These are phyloP conservation scores for Lepidotrigona ventralis DNA, from an alignment of 1,140 invertebrate genomes.

Conservation along the genomic window DNA sequence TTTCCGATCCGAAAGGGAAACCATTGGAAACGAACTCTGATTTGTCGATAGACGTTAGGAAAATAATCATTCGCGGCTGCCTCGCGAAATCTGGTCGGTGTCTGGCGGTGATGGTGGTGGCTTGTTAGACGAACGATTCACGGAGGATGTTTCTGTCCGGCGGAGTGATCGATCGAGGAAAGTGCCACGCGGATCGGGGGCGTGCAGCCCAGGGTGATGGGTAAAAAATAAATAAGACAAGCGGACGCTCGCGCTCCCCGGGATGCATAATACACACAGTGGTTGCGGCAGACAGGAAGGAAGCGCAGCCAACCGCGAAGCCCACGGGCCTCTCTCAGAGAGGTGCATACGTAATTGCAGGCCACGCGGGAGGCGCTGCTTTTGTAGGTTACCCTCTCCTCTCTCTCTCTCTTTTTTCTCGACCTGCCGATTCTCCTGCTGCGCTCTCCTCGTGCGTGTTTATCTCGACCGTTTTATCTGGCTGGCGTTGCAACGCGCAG, in stretches of 20 bases:
- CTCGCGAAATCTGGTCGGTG: too few species aligned
- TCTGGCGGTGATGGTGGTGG: too few species aligned
- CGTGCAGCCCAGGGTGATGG: not conserved
- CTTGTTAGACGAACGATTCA: not conserved
- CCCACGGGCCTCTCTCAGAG: slow-evolving; percentile 71
- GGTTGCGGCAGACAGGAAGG: slow-evolving; percentile 78
- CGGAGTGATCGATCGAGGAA: slow-evolving; percentile 4
- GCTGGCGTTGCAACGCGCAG: not conserved
- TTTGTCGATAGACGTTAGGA: too few species aligned
- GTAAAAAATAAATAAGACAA: slow-evolving; percentile 55
- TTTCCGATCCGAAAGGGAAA: too few species aligned
- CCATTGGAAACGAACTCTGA: too few species aligned
- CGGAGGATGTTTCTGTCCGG: slow-evolving; percentile 31
- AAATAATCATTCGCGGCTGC: too few species aligned
- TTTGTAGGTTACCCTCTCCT: slow-evolving; percentile 49
- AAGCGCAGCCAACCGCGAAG: slow-evolving; percentile 79
- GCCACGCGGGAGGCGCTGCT: slow-evolving; percentile 68
- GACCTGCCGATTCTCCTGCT: not conserved
- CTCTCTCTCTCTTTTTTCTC: not conserved
- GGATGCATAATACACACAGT: slow-evolving; percentile 63
- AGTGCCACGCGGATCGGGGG: not conserved
- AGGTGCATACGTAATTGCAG: slow-evolving; percentile 76
- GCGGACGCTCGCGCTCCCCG: slow-evolving; percentile 48
- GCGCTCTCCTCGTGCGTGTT: not conserved
- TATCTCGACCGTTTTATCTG: not conserved